phyloP scores from a whole-genome alignment of 2,888 invertebrate species.

The Biston betularia region DNA sequence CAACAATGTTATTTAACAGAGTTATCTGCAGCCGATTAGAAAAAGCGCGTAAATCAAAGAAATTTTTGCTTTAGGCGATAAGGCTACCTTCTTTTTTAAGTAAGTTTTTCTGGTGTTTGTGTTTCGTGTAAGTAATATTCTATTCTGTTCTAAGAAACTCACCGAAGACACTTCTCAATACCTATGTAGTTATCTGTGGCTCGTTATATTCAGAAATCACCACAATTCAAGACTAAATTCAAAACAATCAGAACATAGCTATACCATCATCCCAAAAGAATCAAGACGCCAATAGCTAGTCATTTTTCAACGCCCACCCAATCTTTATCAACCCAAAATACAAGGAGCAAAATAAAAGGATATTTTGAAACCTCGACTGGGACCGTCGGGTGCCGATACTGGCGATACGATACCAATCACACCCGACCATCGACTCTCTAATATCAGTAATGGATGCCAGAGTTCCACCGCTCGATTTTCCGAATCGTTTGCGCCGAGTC shows the following conservation, averaged over 20 bases:
- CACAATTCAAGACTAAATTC: background rate
- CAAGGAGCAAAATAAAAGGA: slow-evolving; percentile 33
- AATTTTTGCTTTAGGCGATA: no score
- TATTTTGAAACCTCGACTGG: slow-evolving; percentile 24
- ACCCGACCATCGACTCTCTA: slow-evolving; percentile 62
- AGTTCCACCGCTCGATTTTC: slow-evolving; percentile 80
- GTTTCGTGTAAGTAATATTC: no score
- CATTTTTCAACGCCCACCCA: slow-evolving; percentile 36
- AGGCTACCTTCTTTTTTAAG: no score
- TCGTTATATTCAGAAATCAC: background rate
- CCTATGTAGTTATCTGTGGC: background rate
- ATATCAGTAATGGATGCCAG: slow-evolving; percentile 81
- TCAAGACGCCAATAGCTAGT: slow-evolving; percentile 23
- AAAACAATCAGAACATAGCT: slow-evolving; percentile 6
- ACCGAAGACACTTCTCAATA: background rate
- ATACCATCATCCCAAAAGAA: slow-evolving; percentile 16
- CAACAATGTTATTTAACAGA: no score
- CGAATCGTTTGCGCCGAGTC: slow-evolving; percentile 78
- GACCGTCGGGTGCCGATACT: slow-evolving; percentile 37
- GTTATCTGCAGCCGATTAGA: no score
- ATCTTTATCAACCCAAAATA: slow-evolving; percentile 32
- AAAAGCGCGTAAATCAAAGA: no score
- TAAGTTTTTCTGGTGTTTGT: no score
- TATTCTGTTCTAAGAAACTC: background rate
- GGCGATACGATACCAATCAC: slow-evolving; percentile 34